A percentile compares a stretch with the other conserved stretches of the same genome.
Conservation (phyloP, 2,888 invertebrate species). For the Trachelus stipa region DNA sequence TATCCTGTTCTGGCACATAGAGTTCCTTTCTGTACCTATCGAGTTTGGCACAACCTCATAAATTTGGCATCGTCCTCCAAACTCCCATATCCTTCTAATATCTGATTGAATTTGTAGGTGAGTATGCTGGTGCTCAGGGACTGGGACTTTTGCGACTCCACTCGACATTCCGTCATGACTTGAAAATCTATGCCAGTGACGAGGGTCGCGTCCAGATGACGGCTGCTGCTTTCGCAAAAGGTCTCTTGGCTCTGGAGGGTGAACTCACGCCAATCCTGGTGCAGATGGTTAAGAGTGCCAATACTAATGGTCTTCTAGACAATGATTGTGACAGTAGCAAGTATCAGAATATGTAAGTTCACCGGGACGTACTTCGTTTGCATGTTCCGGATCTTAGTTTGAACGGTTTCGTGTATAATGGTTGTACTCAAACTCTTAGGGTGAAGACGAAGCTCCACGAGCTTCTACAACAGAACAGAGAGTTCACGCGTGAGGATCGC, state of each 20-base stretch:
- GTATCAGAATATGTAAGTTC: conserved; percentile 89
- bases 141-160: conserved; percentile 94
- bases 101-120: conserved; percentile 67
- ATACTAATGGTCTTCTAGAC: conserved; percentile 97
- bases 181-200: conserved; percentile 99
- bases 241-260: conserved; percentile 95
- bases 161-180: conserved; percentile 98
- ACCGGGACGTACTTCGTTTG: not conserved
- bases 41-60: not conserved
- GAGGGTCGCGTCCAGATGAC: conserved; percentile 99
- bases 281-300: conserved; percentile 99
- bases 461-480: conserved; percentile 89
- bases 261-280: conserved; percentile 98
- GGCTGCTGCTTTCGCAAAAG: conserved; percentile 99
- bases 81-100: not conserved
- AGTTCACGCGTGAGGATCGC: conserved; percentile 86
- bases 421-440: conserved; percentile 69
- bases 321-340: conserved; percentile 98
- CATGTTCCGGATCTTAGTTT: not conserved
- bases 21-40: not conserved
- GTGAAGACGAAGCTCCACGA: conserved; percentile 96
- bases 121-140: conserved; percentile 93
- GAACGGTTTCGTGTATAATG: not conserved
- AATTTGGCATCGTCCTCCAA: conserved; percentile 3
- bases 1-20: not conserved